Percentiles rank a stretch among this genome's conserved stretches.
Conservation (phyloP, 2,113 vertebrate genomes). For the Cairina moschata region DNA sequence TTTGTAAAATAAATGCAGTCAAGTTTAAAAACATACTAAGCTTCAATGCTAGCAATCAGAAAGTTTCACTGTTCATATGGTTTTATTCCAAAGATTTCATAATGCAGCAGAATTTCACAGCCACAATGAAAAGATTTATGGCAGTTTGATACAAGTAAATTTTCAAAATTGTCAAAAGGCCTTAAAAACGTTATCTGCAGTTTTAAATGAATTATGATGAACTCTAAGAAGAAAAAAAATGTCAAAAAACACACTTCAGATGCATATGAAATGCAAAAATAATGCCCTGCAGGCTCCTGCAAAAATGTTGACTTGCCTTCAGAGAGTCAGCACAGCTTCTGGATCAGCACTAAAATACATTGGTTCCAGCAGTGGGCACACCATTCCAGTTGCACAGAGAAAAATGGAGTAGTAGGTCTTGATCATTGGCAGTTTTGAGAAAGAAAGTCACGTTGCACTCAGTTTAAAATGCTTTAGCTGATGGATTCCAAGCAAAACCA, state of each 20-base stretch:
- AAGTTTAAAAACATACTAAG: slow-evolving; percentile 49
- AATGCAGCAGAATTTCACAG: slow-evolving; percentile 56
- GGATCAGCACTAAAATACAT: slow-evolving; percentile 22
- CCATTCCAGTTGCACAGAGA: slow-evolving; percentile 11
- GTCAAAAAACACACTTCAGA: neutral
- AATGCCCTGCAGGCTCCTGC: slow-evolving; percentile 59
- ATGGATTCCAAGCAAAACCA: slow-evolving; percentile 23
- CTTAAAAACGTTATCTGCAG: slow-evolving; percentile 32
- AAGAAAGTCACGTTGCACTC: slow-evolving; percentile 18
- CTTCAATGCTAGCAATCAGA: slow-evolving; percentile 51
- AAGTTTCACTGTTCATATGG: slow-evolving; percentile 35
- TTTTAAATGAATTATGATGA: slow-evolving; percentile 19
- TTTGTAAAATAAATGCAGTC: slow-evolving; percentile 68
- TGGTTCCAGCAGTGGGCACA: neutral
- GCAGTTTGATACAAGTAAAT: slow-evolving; percentile 30
- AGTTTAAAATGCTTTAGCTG: neutral
- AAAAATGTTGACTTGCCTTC: slow-evolving; percentile 24
- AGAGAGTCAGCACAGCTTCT: neutral
- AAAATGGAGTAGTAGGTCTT: neutral
- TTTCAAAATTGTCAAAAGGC: slow-evolving; percentile 43
- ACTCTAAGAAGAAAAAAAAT: neutral
- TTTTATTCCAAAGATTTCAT: slow-evolving; percentile 47
- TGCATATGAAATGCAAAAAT: slow-evolving; percentile 19
- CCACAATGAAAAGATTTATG: slow-evolving; percentile 26
- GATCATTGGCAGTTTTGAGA: slow-evolving; percentile 32